Evolutionary conservation across 2,888 invertebrate species (phyloP).

Genomic region (Adelognathus sp.): DNA sequence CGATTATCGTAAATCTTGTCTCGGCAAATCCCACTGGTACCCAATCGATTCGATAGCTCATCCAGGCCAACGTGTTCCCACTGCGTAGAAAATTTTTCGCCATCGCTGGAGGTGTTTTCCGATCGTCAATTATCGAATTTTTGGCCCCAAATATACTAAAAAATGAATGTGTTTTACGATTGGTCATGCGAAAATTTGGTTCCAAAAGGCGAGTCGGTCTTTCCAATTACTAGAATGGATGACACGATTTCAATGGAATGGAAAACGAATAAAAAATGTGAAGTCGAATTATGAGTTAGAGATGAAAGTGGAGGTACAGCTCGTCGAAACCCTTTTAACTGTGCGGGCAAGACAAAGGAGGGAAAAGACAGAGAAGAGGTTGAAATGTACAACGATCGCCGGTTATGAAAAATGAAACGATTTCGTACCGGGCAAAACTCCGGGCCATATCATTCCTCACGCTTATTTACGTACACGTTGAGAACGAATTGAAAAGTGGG

Average conservation of each 20-base stretch:
- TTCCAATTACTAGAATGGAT: neutral
- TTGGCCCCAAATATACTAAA: neutral
- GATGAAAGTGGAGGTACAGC: constrained; percentile 12
- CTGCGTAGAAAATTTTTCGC: neutral
- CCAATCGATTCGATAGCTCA: constrained; percentile 44
- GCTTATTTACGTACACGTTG: too few relatives aligned
- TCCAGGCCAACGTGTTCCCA: neutral
- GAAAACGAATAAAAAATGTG: neutral
- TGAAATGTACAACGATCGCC: too few relatives aligned
- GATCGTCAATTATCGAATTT: constrained; percentile 8
- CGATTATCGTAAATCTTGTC: constrained; percentile 44
- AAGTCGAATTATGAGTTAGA: constrained; percentile 8
- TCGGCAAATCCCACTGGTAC: constrained; percentile 20
- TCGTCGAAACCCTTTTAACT: neutral
- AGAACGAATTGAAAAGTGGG: too few relatives aligned
- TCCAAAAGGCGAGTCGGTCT: neutral
- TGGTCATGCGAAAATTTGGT: neutral
- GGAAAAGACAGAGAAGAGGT: neutral
- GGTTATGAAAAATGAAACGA: too few relatives aligned
- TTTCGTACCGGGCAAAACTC: too few relatives aligned
- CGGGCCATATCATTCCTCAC: too few relatives aligned
- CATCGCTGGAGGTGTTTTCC: neutral
- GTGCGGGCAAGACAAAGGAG: neutral
- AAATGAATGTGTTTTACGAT: neutral
- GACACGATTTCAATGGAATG: neutral